Conservation (phyloP, 1,140 invertebrate genomes). For the Heliconius nattereri region DNA sequence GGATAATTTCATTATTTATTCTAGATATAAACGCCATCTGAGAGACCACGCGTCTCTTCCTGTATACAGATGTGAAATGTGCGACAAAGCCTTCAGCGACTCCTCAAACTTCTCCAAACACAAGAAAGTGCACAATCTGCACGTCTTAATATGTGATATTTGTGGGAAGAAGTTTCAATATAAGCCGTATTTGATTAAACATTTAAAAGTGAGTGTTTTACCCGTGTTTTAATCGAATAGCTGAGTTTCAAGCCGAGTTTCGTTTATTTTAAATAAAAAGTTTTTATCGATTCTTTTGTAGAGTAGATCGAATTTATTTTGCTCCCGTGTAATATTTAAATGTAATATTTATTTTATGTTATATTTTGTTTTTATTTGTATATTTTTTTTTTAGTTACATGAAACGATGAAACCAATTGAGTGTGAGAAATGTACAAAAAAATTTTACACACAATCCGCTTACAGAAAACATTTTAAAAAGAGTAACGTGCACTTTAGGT, state of each 20-base stretch:
- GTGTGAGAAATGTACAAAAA: constrained; percentile 48
- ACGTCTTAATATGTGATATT: constrained; percentile 54
- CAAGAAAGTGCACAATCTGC: constrained; percentile 67
- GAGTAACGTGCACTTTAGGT: constrained; percentile 20
- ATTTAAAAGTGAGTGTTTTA: constrained; percentile 56
- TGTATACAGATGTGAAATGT: constrained; percentile 66
- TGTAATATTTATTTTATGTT: too few species aligned
- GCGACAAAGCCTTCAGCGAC: constrained; percentile 69
- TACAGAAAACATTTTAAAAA: constrained; percentile 49
- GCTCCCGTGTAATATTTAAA: too few species aligned
- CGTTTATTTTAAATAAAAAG: too few species aligned
- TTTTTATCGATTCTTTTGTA: too few species aligned
- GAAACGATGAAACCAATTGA: constrained; percentile 40
- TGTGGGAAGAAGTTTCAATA: constrained; percentile 68
- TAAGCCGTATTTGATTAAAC: constrained; percentile 50
- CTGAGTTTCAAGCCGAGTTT: too few species aligned
- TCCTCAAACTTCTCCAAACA: constrained; percentile 75
- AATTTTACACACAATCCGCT: constrained; percentile 48
- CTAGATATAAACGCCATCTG: constrained; percentile 63
- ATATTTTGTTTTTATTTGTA: background rate
- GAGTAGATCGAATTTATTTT: too few species aligned
- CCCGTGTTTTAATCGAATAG: background rate
- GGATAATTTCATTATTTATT: background rate
- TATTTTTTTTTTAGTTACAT: constrained; percentile 48
- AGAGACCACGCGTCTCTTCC: constrained; percentile 64